Conservation (phyloP, 2,888 invertebrate species). For the Exocentrus adspersus region DNA sequence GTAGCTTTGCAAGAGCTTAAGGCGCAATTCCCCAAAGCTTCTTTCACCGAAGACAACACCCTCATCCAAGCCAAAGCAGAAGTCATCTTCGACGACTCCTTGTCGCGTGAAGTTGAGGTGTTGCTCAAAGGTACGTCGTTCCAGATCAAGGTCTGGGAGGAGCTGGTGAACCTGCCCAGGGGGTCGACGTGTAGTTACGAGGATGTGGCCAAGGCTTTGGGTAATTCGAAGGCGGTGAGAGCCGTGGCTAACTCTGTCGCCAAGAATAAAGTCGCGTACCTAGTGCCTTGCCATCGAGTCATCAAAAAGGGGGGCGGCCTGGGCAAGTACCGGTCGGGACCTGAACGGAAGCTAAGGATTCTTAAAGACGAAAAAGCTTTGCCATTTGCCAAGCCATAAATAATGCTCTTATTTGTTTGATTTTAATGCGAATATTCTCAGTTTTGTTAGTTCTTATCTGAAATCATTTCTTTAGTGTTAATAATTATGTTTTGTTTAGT, state of each 20-base stretch:
- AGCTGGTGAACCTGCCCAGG: conserved; percentile 50
- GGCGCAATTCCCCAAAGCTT: conserved; percentile 51
- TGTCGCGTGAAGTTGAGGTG: conserved; percentile 40
- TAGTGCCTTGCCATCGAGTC: conserved; percentile 60
- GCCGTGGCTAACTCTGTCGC: conserved; percentile 60
- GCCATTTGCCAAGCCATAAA: too few relatives aligned
- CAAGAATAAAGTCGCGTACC: conserved; percentile 57
- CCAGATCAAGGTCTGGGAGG: conserved; percentile 58
- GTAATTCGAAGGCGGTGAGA: conserved; percentile 56
- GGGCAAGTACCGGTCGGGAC: conserved; percentile 57
- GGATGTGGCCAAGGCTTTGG: conserved; percentile 55
- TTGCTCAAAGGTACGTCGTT: conserved; percentile 57
- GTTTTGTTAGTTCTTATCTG: too few relatives aligned
- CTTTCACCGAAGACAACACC: conserved; percentile 44
- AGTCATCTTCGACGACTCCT: conserved; percentile 35
- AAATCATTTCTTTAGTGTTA: too few relatives aligned
- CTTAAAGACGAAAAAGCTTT: conserved; percentile 54
- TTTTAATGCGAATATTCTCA: too few relatives aligned
- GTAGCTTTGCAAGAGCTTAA: conserved; percentile 47
- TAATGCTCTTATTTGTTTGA: too few relatives aligned
- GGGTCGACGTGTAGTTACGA: conserved; percentile 57
- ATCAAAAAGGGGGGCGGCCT: conserved; percentile 55
- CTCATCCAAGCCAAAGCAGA: conserved; percentile 36
- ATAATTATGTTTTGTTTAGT: too few relatives aligned
- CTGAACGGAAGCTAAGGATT: conserved; percentile 53